These are phyloP conservation scores for Heterochromis multidens DNA, from an alignment of 2,113 vertebrate species.

Conservation along the genomic window DNA sequence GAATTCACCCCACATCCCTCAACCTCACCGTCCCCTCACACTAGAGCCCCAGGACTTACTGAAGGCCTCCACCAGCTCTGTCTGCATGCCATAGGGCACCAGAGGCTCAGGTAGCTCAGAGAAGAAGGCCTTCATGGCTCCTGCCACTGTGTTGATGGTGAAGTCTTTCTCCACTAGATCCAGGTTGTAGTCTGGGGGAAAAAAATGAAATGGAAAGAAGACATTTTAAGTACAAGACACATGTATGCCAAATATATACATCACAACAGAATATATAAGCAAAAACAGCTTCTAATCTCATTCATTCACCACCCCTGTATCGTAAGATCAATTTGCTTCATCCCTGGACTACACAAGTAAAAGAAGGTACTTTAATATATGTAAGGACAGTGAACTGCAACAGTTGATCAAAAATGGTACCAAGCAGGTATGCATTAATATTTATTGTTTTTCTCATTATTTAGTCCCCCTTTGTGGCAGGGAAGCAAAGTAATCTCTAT, in stretches of 20 bases:
- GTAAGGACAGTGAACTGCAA: too few relatives aligned
- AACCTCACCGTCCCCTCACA: not conserved
- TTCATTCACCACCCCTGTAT: not conserved
- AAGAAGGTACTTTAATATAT: not conserved
- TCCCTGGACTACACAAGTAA: not conserved
- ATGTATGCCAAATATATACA: not conserved
- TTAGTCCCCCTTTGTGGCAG: not conserved
- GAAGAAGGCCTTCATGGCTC: constrained; percentile 97
- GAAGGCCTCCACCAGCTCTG: constrained; percentile 90
- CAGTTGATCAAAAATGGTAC: not conserved
- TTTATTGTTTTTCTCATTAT: not conserved
- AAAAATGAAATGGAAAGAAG: not conserved
- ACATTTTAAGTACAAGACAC: not conserved
- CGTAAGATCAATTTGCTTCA: not conserved
- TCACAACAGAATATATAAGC: too few relatives aligned
- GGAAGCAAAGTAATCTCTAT: not conserved
- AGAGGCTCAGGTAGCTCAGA: constrained; percentile 91
- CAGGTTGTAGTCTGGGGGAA: constrained; percentile 81
- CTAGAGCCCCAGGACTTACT: constrained; percentile 80
- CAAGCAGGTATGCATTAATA: not conserved
- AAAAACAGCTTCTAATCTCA: not conserved
- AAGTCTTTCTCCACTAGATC: constrained; percentile 94
- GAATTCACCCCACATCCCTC: not conserved
- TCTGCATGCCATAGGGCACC: constrained; percentile 91
- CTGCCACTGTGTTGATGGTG: constrained; percentile 90